Evolutionary conservation across 2,113 vertebrate genomes (phyloP).

Genomic region (Rhinichthys klamathensis): DNA sequence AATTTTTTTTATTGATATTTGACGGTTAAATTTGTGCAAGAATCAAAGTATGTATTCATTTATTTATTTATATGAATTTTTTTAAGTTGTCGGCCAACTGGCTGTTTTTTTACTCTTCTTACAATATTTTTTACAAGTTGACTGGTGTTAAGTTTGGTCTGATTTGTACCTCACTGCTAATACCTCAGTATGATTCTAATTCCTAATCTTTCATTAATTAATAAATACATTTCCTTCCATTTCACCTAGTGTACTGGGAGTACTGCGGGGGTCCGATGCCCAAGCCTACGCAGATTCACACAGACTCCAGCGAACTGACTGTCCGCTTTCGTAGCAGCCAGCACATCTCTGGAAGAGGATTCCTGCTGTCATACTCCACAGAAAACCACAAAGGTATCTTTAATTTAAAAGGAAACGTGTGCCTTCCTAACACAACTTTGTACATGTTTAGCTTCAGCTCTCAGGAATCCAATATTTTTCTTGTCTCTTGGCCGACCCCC

Average conservation of each 20-base stretch:
- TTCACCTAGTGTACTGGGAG: constrained; percentile 68
- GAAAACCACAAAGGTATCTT: constrained; percentile 81
- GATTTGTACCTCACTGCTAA: too few relatives aligned
- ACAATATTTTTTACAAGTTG: too few relatives aligned
- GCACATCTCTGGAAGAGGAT: constrained; percentile 84
- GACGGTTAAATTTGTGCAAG: too few relatives aligned
- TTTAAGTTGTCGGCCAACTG: neutral
- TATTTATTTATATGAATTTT: neutral
- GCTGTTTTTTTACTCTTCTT: neutral
- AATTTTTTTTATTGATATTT: too few relatives aligned
- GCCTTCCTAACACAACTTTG: too few relatives aligned
- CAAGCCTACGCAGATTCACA: constrained; percentile 64
- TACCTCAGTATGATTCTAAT: neutral
- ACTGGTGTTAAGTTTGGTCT: too few relatives aligned
- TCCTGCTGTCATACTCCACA: constrained; percentile 83
- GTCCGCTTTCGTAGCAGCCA: constrained; percentile 81
- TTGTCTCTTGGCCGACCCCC: neutral
- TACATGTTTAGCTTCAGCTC: neutral
- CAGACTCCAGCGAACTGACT: constrained; percentile 79
- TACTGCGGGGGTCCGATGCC: constrained; percentile 78
- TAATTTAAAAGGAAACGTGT: neutral
- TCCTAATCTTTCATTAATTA: neutral
- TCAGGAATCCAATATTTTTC: neutral
- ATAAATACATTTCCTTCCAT: neutral
- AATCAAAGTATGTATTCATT: neutral